Evolutionary conservation across 1,140 invertebrate species (phyloP).

Genomic region (Fopius arisanus): DNA sequence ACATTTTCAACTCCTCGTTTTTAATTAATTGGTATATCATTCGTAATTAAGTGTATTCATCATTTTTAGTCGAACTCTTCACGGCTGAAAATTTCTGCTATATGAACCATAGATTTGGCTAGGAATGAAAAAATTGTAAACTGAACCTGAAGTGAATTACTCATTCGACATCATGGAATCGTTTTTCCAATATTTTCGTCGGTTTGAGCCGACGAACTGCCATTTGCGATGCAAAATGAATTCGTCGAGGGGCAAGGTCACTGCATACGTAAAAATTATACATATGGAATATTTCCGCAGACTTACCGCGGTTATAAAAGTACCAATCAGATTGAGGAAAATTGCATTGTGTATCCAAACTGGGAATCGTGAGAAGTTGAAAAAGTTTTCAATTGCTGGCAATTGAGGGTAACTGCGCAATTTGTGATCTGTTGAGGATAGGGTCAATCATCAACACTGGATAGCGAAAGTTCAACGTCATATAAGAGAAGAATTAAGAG

Average conservation of each 20-base stretch:
- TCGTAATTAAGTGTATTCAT: too few species aligned
- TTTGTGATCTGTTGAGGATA: slow-evolving; percentile 3
- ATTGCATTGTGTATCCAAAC: slow-evolving; percentile 24
- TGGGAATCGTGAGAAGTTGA: neutral
- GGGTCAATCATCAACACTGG: neutral
- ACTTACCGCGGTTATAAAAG: slow-evolving; percentile 43
- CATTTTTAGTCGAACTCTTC: too few species aligned
- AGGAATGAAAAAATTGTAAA: too few species aligned
- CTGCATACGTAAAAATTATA: slow-evolving; percentile 2
- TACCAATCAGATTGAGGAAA: slow-evolving; percentile 17
- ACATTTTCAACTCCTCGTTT: too few species aligned
- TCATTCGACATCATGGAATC: neutral
- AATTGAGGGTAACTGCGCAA: neutral
- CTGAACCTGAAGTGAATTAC: too few species aligned
- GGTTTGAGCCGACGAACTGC: neutral
- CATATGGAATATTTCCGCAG: neutral
- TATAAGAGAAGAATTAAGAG: neutral
- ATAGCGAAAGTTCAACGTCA: neutral
- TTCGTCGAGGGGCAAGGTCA: slow-evolving; percentile 19
- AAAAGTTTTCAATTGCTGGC: neutral
- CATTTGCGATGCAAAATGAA: slow-evolving; percentile 7
- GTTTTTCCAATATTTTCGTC: neutral
- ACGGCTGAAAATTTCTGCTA: too few species aligned
- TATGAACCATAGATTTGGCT: too few species aligned
- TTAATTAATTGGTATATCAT: too few species aligned